Evolutionary conservation across 2,113 vertebrate genomes (phyloP).

Genomic region (Channa argus): DNA sequence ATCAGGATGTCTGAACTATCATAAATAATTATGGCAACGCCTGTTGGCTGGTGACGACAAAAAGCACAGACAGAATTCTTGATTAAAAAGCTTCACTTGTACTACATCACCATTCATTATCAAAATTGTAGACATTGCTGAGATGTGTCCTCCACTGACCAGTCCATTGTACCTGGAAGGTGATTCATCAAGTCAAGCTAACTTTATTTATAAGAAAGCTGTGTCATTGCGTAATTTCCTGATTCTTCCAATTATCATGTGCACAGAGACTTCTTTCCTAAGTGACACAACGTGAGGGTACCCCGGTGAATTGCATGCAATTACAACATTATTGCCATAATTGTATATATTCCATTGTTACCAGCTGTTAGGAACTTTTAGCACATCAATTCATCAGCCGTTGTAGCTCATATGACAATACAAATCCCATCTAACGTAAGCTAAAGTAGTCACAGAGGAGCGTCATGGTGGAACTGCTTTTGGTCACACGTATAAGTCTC

Average conservation of each 20-base stretch:
- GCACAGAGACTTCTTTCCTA: neutral
- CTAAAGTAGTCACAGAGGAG: neutral
- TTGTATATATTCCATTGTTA: neutral
- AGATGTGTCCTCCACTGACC: too few relatives aligned
- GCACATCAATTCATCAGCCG: neutral
- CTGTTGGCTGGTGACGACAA: neutral
- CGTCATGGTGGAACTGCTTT: neutral
- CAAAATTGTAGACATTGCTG: neutral
- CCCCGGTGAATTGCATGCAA: neutral
- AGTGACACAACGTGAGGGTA: neutral
- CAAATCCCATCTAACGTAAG: neutral
- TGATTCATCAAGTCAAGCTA: too few relatives aligned
- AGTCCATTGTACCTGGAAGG: too few relatives aligned
- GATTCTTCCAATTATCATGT: too few relatives aligned
- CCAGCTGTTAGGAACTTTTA: neutral
- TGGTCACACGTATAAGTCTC: constrained; percentile 9
- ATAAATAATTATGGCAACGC: constrained; percentile 17
- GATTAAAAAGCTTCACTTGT: constrained; percentile 1
- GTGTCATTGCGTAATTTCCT: too few relatives aligned
- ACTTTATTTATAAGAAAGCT: too few relatives aligned
- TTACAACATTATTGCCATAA: neutral
- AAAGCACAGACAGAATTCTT: neutral
- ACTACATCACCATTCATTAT: neutral
- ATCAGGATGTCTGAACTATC: neutral
- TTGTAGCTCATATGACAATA: neutral